Base-by-base conservation (phyloP, 2,888 invertebrate genomes). In the Fragum sueziense region DNA sequence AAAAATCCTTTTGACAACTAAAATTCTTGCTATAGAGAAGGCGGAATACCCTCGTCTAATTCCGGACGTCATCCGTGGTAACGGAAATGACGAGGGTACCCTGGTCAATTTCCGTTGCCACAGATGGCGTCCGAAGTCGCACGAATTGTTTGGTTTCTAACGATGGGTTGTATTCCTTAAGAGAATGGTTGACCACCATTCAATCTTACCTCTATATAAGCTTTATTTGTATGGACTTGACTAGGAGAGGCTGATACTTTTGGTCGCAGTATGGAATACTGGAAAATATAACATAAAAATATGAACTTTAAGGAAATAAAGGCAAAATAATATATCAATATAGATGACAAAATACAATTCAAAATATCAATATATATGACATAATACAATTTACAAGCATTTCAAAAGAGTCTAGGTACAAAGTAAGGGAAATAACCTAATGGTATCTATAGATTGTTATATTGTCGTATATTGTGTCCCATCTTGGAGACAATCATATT, bases 201-300 rank as follows among this genome's bases (percentile, higher is more conserved):
- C 2, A 20, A 57, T 11, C 6, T 61, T n/a, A 61, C 61, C 61
- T 61, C 61, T 33, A 33, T 27, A 33, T 33, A 61, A 20, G 25
- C 31, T 61, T 33, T 61, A 61, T 61, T 61, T 14, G 33, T 33
- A 27, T 61, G 61, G 61, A 61, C 27, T 33, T 61, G 61, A 33
- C 27, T 61, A 14, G 61, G 61, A 7, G n/a, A n/a, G 2, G 61
- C 61, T 3, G 61, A 61, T 29, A 61, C 27, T 33, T 27, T 6
- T 33, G 61, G 61, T 33, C 61, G n/a, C 20, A 20, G 29, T 61
- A 61, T 61, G 2, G 61, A 61, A 61, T 61, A 61, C 61, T 61
- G 61, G 33, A 61, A 61, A 33, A 59, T 37, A 37, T 9, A 37
- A 37, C 14, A 37, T 9, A 14, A 37, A 37, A 37, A 37, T 37